Base-by-base conservation (phyloP, 2,888 invertebrate genomes). In the Epinotia demarniana region DNA sequence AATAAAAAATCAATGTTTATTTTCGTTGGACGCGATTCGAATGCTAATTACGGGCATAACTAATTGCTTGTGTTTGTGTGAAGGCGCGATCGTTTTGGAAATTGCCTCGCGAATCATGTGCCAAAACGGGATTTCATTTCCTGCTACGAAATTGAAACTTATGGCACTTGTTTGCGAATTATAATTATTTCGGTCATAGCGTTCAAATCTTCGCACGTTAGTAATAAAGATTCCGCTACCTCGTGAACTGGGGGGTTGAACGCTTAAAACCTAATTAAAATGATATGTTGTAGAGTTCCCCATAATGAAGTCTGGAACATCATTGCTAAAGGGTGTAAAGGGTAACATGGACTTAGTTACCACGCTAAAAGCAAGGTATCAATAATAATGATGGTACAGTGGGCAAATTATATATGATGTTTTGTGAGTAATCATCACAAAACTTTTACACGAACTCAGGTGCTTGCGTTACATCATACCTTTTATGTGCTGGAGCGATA, bases 1-100 rank as follows among this genome's bases (percentile, higher is more conserved):
- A 90, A 91, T 92, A 93, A 93, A 93, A 93, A 94, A 94, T 94
- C 93, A 94, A 94, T 94, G 93, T 94, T 93, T 94, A 93, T 92
- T 91, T 89, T 87, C 89, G 83, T 81, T 82, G 87, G 85, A 92
- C 91, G 92, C 89, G 91, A 88, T 91, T 89, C 84, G 93, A 93
- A 94, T 93, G 88, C 90, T 92, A 92, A 94, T 93, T 91, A 90
- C 87, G 84, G 87, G 85, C 85, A 85, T 87, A 89, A 88, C 91
- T 93, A 93, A 93, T 92, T 93, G 91, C 89, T 87, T 88, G 88
- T 90, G 84, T 90, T 90, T 89, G 87, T 86, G 88, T 87, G 83
- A 86, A 89, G 85, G 86, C 84, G 85, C 83, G 80, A 84, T 84
- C 84, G 84, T 84, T 87, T 86, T 85, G 81, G 83, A 84, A 88